These are phyloP conservation scores for Agrypnia vestita DNA, from an alignment of 1,140 invertebrate genomes.

Conservation along the genomic window DNA sequence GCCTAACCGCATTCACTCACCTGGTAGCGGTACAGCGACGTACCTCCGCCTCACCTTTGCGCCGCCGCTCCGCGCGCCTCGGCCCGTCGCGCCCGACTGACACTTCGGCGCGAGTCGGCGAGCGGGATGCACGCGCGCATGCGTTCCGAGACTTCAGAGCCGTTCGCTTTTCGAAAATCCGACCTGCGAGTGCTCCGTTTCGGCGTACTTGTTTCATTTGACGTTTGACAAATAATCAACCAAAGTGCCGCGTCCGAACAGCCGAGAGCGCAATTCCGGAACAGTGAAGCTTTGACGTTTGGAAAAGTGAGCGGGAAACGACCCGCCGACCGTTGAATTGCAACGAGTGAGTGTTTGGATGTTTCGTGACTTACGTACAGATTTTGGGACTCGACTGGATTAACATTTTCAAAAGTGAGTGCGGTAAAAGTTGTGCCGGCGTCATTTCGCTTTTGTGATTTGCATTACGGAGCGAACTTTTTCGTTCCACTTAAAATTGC, in stretches of 20 bases:
- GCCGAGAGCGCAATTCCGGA: no score
- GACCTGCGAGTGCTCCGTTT: conserved; percentile 16
- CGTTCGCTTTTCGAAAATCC: conserved; percentile 27
- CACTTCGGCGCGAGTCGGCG: conserved; percentile 38
- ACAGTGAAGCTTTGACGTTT: conserved; percentile 3
- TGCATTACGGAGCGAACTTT: conserved; percentile 18
- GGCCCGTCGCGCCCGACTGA: conserved; percentile 11
- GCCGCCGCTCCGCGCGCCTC: not conserved
- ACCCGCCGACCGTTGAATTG: conserved; percentile 14
- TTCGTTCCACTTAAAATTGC: conserved; percentile 30
- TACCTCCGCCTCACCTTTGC: conserved; percentile 12
- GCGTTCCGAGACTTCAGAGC: conserved; percentile 3
- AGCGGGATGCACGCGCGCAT: conserved; percentile 33
- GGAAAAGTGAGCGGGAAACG: conserved; percentile 6
- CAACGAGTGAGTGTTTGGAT: conserved; percentile 33
- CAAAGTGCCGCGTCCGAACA: conserved; percentile 11
- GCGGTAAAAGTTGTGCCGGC: conserved; percentile 6
- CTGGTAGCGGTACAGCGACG: conserved; percentile 32
- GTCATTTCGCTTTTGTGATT: conserved; percentile 24
- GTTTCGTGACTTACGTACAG: conserved; percentile 28
- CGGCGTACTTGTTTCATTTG: not conserved
- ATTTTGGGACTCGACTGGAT: conserved; percentile 7
- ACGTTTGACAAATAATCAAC: not conserved
- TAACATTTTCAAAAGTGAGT: conserved; percentile 6
- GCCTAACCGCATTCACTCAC: conserved; percentile 29